Evolutionary conservation across 2,113 vertebrate genomes (phyloP).

Genomic region (Callionymus lyra): DNA sequence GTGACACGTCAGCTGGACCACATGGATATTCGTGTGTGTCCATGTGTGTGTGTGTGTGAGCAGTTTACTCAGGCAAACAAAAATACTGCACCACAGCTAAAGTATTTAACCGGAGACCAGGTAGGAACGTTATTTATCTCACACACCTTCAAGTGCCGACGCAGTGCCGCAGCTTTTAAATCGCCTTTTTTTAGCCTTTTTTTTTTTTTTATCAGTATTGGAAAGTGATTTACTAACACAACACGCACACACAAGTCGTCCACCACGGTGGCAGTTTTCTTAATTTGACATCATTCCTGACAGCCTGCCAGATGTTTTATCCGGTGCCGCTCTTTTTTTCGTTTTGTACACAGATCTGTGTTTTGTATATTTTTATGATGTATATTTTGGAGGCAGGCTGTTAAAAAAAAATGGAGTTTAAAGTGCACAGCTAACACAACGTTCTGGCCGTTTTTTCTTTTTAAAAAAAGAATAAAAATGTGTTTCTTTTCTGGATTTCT

Average conservation of each 20-base stretch:
- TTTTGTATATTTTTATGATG: conserved; percentile 62
- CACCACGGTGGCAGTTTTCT: conserved; percentile 1
- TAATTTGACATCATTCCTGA: conserved; percentile 53
- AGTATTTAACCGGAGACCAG: too few relatives aligned
- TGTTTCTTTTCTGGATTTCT: conserved; percentile 42
- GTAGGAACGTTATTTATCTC: conserved; percentile 23
- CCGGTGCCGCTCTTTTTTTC: neutral
- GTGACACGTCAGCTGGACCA: conserved; percentile 63
- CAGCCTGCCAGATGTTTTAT: conserved; percentile 11
- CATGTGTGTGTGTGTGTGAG: conserved; percentile 8
- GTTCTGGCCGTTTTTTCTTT: conserved; percentile 72
- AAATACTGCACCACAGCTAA: too few relatives aligned
- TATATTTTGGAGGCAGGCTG: conserved; percentile 52
- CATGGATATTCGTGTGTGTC: conserved; percentile 12
- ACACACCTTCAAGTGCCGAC: conserved; percentile 39
- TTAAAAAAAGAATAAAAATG: conserved; percentile 71
- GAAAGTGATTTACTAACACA: conserved; percentile 52
- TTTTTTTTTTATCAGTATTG: conserved; percentile 50
- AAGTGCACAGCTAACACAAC: conserved; percentile 88
- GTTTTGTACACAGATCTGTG: conserved; percentile 52
- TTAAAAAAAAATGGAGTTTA: conserved; percentile 68
- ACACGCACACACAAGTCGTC: too few relatives aligned
- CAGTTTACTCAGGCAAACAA: neutral
- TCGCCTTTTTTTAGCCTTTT: too few relatives aligned
- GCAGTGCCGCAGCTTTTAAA: conserved; percentile 40